Conservation (phyloP, 2,888 invertebrate genomes). For the Lasioglossum oenotherae region DNA sequence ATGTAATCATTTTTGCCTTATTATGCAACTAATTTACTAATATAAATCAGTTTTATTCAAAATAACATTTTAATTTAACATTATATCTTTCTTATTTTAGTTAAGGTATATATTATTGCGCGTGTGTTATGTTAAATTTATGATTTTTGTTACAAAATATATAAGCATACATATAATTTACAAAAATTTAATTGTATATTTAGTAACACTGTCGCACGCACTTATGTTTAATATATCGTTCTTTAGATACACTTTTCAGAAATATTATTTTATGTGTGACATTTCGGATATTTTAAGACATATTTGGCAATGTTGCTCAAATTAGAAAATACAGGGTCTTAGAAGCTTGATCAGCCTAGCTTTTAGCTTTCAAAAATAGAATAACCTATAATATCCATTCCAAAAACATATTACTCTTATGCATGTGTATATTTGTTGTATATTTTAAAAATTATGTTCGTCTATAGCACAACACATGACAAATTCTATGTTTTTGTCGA, state of each 20-base stretch:
- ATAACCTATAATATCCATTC: constrained; percentile 76
- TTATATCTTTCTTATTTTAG: neutral
- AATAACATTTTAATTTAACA: constrained; percentile 8
- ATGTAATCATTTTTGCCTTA: neutral
- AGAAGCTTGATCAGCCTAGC: constrained; percentile 76
- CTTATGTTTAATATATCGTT: neutral
- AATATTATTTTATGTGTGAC: constrained; percentile 16
- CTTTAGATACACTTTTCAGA: neutral
- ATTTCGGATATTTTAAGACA: constrained; percentile 55
- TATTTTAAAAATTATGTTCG: constrained; percentile 20
- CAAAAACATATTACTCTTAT: constrained; percentile 76
- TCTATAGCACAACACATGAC: neutral
- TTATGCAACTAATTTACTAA: constrained; percentile 10
- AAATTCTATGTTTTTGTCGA: neutral
- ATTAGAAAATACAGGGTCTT: constrained; percentile 76
- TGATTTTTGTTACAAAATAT: neutral
- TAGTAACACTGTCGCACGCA: neutral
- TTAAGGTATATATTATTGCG: constrained; percentile 2
- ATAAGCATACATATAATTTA: neutral
- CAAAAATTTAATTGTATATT: neutral
- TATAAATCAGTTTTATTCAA: neutral
- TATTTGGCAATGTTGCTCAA: constrained; percentile 74
- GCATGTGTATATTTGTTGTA: constrained; percentile 47
- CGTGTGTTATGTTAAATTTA: constrained; percentile 9
- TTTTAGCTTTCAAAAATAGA: constrained; percentile 82